Evolutionary conservation across 2,113 vertebrate species (phyloP).

Genomic region (Daubentonia madagascariensis): DNA sequence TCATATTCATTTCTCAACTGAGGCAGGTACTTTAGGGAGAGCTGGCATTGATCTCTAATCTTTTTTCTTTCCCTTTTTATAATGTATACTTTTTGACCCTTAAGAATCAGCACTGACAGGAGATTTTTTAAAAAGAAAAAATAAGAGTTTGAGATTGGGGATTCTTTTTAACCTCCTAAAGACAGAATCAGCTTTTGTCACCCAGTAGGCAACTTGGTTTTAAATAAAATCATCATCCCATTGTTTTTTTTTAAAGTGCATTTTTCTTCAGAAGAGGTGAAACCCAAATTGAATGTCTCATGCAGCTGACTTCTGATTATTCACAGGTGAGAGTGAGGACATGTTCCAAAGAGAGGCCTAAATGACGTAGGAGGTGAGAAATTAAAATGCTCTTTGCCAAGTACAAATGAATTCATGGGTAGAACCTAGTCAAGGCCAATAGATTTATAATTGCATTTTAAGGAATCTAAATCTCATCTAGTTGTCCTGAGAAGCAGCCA

Average conservation of each 20-base stretch:
- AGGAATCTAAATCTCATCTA: not conserved
- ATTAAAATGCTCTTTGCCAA: constrained; percentile 35
- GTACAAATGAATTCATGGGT: constrained; percentile 5
- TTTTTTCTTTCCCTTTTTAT: constrained; percentile 60
- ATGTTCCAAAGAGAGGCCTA: not conserved
- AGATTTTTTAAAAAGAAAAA: not conserved
- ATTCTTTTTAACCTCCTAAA: constrained; percentile 55
- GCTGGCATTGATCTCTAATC: constrained; percentile 71
- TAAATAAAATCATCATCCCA: constrained; percentile 58
- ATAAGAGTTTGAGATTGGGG: not conserved
- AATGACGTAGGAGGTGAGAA: constrained; percentile 15
- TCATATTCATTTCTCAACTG: constrained; percentile 84
- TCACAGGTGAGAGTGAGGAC: not conserved
- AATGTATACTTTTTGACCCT: constrained; percentile 61
- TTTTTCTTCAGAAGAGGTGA: constrained; percentile 28
- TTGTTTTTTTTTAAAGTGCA: not conserved
- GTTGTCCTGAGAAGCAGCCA: not conserved
- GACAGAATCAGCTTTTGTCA: constrained; percentile 36
- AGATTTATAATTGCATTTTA: constrained; percentile 26
- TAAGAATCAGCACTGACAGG: constrained; percentile 51
- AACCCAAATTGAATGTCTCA: not conserved
- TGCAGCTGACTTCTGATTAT: constrained; percentile 42
- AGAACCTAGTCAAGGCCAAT: not conserved
- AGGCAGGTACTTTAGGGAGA: constrained; percentile 68
- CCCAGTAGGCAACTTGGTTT: not conserved